phyloP scores from a whole-genome alignment of 2,797 vertebrate species.

The Enteromius anoplus region DNA sequence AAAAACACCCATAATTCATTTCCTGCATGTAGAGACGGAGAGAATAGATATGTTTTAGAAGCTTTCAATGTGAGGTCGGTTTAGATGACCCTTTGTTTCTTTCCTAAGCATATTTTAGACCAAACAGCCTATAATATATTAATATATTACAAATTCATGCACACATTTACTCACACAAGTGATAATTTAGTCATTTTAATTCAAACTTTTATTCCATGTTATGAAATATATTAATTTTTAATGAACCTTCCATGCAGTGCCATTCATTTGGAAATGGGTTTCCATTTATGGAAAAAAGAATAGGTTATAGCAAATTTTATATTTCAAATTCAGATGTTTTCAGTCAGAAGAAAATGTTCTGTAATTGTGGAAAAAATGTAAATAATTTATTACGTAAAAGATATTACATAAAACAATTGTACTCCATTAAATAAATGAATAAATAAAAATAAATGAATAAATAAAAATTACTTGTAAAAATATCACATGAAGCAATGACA shows the following conservation, averaged over 20 bases:
- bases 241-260: neutral
- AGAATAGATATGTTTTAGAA: neutral
- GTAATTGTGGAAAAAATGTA: no score
- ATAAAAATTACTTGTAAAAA: no score
- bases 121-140: neutral
- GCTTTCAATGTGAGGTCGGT: neutral
- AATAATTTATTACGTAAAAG: no score
- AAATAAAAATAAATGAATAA: no score
- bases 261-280: neutral
- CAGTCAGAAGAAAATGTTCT: neutral
- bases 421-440: no score
- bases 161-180: neutral
- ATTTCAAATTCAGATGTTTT: no score
- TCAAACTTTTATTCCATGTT: neutral
- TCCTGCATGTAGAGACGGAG: neutral
- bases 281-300: neutral
- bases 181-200: neutral
- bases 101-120: neutral
- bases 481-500: no score
- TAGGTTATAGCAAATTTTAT: neutral
- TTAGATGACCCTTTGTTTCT: neutral
- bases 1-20: neutral
- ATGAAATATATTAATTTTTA: neutral
- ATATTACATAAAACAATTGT: no score
- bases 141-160: neutral